Evolutionary conservation across 2,113 vertebrate genomes (phyloP).

Genomic region (Cariama cristata): DNA sequence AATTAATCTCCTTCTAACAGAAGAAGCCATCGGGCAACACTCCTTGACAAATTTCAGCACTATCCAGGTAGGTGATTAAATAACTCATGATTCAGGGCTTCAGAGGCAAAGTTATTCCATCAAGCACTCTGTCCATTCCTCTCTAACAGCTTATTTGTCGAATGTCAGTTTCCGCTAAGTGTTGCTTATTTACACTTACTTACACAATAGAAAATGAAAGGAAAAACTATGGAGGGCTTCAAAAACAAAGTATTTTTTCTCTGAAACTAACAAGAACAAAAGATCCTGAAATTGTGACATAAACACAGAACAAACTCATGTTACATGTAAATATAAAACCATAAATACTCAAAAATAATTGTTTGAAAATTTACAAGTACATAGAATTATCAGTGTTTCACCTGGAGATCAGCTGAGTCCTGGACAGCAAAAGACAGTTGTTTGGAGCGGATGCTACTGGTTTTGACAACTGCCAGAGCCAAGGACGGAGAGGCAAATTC

Average conservation of each 20-base stretch:
- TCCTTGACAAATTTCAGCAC: background rate
- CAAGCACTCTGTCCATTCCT: background rate
- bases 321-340: background rate
- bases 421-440: conserved; percentile 81
- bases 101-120: background rate
- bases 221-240: background rate
- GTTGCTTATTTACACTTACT: background rate
- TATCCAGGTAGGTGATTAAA: background rate
- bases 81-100: background rate
- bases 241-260: background rate
- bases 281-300: background rate
- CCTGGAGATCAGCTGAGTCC: conserved; percentile 82
- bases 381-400: conserved; percentile 43
- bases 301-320: background rate
- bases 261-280: background rate
- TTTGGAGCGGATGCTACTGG: conserved; percentile 79
- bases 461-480: conserved; percentile 83
- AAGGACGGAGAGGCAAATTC: conserved; percentile 79
- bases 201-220: background rate
- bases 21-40: background rate
- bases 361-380: background rate
- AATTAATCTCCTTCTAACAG: background rate
- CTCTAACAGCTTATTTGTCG: background rate
- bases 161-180: background rate
- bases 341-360: background rate